phyloP scores from a whole-genome alignment of 2,113 vertebrate genomes.

The Melanerpes aurifrons region DNA sequence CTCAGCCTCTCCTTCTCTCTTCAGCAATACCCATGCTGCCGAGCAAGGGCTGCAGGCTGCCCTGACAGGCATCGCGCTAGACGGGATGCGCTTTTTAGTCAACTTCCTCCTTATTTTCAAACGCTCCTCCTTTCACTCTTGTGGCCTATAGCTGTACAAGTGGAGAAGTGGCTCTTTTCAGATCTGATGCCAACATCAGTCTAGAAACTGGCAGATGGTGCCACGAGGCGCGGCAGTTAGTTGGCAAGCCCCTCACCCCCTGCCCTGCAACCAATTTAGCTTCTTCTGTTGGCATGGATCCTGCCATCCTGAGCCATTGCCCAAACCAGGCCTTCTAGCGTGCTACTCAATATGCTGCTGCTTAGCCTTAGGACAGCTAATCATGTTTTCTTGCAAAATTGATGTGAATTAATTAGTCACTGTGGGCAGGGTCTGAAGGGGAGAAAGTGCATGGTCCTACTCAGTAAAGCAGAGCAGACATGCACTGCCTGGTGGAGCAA shows the following conservation, averaged over 20 bases:
- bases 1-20: not conserved
- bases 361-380: conserved; percentile 66
- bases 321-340: conserved; percentile 53
- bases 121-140: conserved; percentile 47
- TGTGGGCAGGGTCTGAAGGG: conserved; percentile 40
- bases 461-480: conserved; percentile 42
- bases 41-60: conserved; percentile 10
- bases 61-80: conserved; percentile 48
- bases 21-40: not conserved
- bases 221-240: conserved; percentile 60
- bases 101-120: conserved; percentile 64
- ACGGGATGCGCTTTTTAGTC: conserved; percentile 39
- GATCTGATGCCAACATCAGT: conserved; percentile 70
- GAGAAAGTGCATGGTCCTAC: conserved; percentile 47
- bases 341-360: conserved; percentile 62
- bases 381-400: conserved; percentile 66
- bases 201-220: conserved; percentile 64
- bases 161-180: conserved; percentile 67
- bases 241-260: conserved; percentile 39
- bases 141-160: conserved; percentile 54
- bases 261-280: conserved; percentile 74
- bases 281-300: conserved; percentile 66
- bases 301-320: conserved; percentile 62
- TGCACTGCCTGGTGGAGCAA: conserved; percentile 18
- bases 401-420: conserved; percentile 61